Evolutionary conservation across 2,888 invertebrate genomes (phyloP), one percentile per base, ranked within the genome.

Genomic region (Drosophila aldrichi): DNA sequence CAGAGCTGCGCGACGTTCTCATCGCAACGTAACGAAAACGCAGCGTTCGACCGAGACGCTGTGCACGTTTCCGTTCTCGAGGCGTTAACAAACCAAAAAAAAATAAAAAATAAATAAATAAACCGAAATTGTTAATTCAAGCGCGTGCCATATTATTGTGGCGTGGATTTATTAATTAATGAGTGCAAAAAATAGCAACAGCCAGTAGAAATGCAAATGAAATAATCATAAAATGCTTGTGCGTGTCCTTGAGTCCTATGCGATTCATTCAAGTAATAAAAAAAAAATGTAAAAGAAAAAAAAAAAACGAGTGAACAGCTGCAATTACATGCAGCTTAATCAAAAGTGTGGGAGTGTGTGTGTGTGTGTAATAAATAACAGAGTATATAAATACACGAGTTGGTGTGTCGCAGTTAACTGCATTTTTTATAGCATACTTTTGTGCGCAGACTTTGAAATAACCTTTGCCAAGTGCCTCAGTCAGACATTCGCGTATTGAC

Each of bases 1-100:
- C 82, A 74, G 84, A 88, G 74, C 85, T 74, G 87, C 70, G 81
- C 84, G 76, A 82, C 48, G 81, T 83, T 66, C 63, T 63, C 60
- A 62, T 74, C 74, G 73, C 41, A 59, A 38, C 40, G 48, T 25
- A 57, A 43, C 38, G 52, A 48, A 32, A 48, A 48, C 29, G 56
- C 59, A 64, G 56, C 55, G 54, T n/a, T 49, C 55, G n/a, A 20
- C 58, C 56, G 57, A 54, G 43, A 52, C 52, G 63, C 61, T 70
- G 70, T 82, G 80, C 68, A 70, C 72, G 83, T 46, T 70, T 51
- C 71, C 38, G 52, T 40, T 68, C 46, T n/a, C 56, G 70, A 52
- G 64, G 67, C 51, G 64, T 54, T 46, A 49, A 34, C 48, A 48
- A 48, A 48, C 16, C 9, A 18, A 49, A 18, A 3, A 29, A 48